Base-by-base conservation (phyloP, 2,888 invertebrate species). In the Lobophora halterata region DNA sequence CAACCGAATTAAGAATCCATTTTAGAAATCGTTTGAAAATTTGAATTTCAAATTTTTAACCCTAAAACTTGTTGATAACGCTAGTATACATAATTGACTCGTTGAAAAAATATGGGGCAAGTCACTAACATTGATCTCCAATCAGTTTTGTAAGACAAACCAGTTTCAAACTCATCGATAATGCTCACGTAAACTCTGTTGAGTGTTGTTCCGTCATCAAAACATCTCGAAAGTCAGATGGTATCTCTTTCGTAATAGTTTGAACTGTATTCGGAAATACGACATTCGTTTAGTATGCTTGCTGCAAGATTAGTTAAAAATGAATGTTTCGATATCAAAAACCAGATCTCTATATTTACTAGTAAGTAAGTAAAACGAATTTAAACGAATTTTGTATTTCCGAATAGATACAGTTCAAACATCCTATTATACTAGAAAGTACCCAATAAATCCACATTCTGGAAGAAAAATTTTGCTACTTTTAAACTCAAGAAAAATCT, bases 221-320 rank as follows among this genome's bases (percentile, higher is more conserved):
- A 73, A 71, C 78, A 75, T 79, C 80, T 79, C 64, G 71, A 72
- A 71, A 74, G 71, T 66, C 53, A 51, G 78, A 81, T 82, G 58
- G 58, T 79, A 82, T 82, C 81, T 60, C 58, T 82, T 77, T 79
- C 79, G 76, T 82, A 82, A 82, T 69, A 51, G 49, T 49, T 58
- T 62, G 65, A 71, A 60, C 63, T 52, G 60, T 71, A 75, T 75
- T n/a, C n/a, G n/a, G n/a, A n/a, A n/a, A n/a, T n/a, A n/a, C 65
- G 61, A 42, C 11, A 51, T 57, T 69, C 70, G 61, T 59, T 54
- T 58, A 20, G 23, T 34, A 14, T 12, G 25, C 14, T n/a, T 24
- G 24, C n/a, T 12, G 4, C 2, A 12, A 4, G 21, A 21, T 21
- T 8, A 21, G 9, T 8, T 9, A 19, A n/a, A n/a, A n/a, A n/a